These are phyloP conservation scores for Platalea minor DNA, from an alignment of 2,797 vertebrate genomes.

Conservation along the genomic window DNA sequence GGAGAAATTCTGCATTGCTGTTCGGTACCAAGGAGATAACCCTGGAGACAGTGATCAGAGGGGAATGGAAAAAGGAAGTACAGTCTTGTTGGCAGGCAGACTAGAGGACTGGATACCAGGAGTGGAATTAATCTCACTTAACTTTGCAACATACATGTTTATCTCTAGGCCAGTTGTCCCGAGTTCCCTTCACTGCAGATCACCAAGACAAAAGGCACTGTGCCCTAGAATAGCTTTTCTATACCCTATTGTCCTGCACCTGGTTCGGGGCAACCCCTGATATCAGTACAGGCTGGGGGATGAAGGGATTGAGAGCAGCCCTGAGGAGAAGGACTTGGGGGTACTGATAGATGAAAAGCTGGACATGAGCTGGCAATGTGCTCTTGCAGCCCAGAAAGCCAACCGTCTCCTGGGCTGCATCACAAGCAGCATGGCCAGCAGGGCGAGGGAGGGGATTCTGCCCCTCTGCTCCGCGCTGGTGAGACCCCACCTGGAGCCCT, in stretches of 20 bases:
- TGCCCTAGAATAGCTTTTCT: neutral
- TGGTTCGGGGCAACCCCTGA: fast-evolving
- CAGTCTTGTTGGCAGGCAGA: neutral
- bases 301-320: neutral
- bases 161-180: neutral
- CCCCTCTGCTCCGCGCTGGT: neutral
- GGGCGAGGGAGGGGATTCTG: neutral
- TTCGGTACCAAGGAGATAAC: neutral
- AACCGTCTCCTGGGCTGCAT: neutral
- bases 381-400: neutral
- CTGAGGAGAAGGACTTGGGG: too few relatives aligned
- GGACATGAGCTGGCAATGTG: neutral
- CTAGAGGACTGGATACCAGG: neutral
- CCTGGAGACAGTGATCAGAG: neutral
- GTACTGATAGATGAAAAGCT: neutral
- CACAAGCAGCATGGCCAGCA: neutral
- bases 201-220: neutral
- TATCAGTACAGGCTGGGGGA: neutral
- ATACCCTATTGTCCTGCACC: neutral
- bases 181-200: neutral
- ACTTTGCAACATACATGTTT: neutral
- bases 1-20: neutral
- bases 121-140: neutral
- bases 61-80: neutral
- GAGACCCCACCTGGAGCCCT: neutral